phyloP scores from a whole-genome alignment of 2,888 invertebrate genomes.

The Epistrophe eligans region DNA sequence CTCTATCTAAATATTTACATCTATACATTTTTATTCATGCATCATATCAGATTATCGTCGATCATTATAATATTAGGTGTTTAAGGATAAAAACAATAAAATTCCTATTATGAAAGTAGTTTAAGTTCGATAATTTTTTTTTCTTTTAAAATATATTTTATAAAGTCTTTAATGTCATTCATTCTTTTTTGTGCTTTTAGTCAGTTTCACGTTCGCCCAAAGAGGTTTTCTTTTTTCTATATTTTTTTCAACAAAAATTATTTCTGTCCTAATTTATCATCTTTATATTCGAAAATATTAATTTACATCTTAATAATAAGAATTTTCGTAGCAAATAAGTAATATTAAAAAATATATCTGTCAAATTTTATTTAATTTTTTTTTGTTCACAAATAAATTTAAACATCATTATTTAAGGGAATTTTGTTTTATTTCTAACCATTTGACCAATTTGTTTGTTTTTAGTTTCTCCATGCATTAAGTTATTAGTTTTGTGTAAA shows the following conservation, averaged over 20 bases:
- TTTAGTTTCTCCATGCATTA: too few relatives aligned
- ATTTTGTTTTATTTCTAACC: conserved; percentile 10
- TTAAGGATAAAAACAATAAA: conserved; percentile 46
- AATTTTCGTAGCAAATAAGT: conserved; percentile 52
- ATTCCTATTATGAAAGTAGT: conserved; percentile 54
- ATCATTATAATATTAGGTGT: conserved; percentile 46
- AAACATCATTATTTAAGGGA: conserved; percentile 59
- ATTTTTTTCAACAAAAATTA: background rate
- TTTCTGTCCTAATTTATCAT: conserved; percentile 14
- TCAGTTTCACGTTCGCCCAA: conserved; percentile 65
- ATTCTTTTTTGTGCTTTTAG: conserved; percentile 39
- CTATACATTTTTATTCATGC: background rate
- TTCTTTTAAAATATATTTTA: conserved; percentile 6
- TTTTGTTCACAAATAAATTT: conserved; percentile 65
- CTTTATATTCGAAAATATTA: conserved; percentile 20
- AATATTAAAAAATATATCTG: conserved; percentile 42
- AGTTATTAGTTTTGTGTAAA: too few relatives aligned
- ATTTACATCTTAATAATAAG: conserved; percentile 50
- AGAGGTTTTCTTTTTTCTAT: conserved; percentile 29
- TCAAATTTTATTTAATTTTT: conserved; percentile 65
- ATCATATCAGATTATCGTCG: conserved; percentile 29
- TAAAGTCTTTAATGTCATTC: background rate
- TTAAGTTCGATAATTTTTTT: conserved; percentile 29
- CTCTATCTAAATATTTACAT: background rate
- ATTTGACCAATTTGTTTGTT: too few relatives aligned